Percentiles rank a stretch among this genome's conserved stretches.
Evolutionary conservation across 2,113 vertebrate genomes (phyloP).

Genomic region (Hippopotamus amphibius): DNA sequence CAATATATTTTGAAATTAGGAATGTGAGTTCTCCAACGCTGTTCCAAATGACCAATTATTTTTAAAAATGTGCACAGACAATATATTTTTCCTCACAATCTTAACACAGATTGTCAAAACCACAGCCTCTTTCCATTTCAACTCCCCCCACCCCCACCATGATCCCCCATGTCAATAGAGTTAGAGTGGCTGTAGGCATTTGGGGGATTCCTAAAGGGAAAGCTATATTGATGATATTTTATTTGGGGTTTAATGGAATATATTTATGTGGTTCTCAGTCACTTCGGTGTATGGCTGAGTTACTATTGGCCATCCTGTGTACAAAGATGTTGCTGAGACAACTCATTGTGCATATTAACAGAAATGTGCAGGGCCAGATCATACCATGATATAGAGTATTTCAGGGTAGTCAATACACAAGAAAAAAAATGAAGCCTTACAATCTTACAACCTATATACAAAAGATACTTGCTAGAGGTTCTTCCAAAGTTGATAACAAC

Average conservation of each 20-base stretch:
- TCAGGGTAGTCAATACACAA: not conserved
- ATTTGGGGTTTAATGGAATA: not conserved
- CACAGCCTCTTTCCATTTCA: not conserved
- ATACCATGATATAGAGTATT: not conserved
- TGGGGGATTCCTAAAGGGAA: not conserved
- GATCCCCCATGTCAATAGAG: not conserved
- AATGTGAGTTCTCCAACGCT: not conserved
- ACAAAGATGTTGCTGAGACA: not conserved
- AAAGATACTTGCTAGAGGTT: not conserved
- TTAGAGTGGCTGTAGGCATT: not conserved
- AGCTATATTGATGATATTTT: not conserved
- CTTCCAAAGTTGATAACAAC: not conserved
- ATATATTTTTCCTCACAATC: not conserved
- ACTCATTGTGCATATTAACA: not conserved
- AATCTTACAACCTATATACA: not conserved
- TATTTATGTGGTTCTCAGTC: not conserved
- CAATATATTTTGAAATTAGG: slow-evolving; percentile 5
- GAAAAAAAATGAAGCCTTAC: not conserved
- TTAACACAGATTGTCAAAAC: not conserved
- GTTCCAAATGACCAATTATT: not conserved
- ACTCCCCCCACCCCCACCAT: not conserved
- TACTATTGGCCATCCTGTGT: not conserved
- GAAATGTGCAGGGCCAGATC: not conserved
- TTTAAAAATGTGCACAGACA: not conserved
- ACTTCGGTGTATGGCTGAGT: not conserved